A percentile compares a stretch with the other conserved stretches of the same genome.
These are phyloP conservation scores for Lottia scabra DNA, from an alignment of 2,888 invertebrate species.

Conservation along the genomic window DNA sequence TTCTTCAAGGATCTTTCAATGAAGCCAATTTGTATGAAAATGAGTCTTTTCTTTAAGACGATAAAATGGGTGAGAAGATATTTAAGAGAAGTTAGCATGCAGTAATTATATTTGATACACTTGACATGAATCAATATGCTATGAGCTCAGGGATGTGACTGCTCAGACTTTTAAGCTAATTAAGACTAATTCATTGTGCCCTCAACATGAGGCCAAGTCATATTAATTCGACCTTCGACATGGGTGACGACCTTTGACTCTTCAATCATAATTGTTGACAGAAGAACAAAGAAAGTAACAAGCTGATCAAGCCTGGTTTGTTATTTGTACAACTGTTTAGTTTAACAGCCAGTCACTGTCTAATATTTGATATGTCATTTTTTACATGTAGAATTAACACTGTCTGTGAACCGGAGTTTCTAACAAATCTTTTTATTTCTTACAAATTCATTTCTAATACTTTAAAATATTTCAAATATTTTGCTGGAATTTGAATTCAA, in stretches of 20 bases:
- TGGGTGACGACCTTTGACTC: slow-evolving; percentile 14
- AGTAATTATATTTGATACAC: slow-evolving; percentile 3
- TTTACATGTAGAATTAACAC: too few relatives aligned
- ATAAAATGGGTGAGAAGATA: too few relatives aligned
- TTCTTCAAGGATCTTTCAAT: too few relatives aligned
- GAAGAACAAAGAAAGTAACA: slow-evolving; percentile 3
- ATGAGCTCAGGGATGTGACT: background rate
- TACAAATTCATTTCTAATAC: too few relatives aligned
- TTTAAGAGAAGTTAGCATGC: background rate
- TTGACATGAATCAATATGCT: slow-evolving; percentile 3
- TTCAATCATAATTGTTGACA: background rate
- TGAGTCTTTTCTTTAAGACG: too few relatives aligned
- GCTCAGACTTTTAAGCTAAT: slow-evolving; percentile 4
- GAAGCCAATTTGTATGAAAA: too few relatives aligned
- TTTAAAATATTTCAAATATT: too few relatives aligned
- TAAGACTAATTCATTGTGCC: slow-evolving; percentile 3
- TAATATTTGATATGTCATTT: slow-evolving; percentile 1
- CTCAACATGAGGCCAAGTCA: slow-evolving; percentile 6
- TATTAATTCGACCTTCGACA: slow-evolving; percentile 12
- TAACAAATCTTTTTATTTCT: too few relatives aligned
- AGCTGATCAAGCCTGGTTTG: background rate
- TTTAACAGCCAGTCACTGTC: background rate
- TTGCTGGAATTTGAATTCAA: too few relatives aligned
- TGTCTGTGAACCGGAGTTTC: too few relatives aligned
- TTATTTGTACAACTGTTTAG: slow-evolving; percentile 2